These are phyloP conservation scores for Hepsetus odoe DNA, from an alignment of 2,113 vertebrate genomes.

Conservation along the genomic window DNA sequence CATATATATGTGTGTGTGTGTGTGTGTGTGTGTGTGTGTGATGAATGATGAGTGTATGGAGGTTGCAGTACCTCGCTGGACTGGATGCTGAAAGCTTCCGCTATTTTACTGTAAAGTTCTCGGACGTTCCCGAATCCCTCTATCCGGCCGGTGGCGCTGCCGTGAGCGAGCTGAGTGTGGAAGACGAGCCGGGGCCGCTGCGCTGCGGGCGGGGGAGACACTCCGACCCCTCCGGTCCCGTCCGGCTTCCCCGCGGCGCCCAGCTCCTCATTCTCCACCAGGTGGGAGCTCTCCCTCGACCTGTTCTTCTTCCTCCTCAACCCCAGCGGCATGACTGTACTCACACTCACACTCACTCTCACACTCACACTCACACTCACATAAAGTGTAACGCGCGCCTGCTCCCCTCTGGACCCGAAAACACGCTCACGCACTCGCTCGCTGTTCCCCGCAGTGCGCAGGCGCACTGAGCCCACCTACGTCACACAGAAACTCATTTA, in stretches of 20 bases:
- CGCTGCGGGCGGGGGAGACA: slow-evolving; percentile 67
- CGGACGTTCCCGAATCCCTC: slow-evolving; percentile 86
- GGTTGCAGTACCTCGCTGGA: slow-evolving; percentile 86
- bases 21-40: too few relatives aligned
- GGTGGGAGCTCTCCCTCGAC: slow-evolving; percentile 73
- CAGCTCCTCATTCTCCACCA: slow-evolving; percentile 83
- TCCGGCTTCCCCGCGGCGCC: slow-evolving; percentile 58
- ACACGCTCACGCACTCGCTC: slow-evolving; percentile 75
- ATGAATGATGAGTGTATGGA: too few relatives aligned
- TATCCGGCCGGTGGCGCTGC: slow-evolving; percentile 87
- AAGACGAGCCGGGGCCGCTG: slow-evolving; percentile 81
- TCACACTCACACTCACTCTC: background rate
- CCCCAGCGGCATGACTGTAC: slow-evolving; percentile 83
- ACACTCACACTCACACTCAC: background rate
- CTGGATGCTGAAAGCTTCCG: slow-evolving; percentile 77
- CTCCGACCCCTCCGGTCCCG: slow-evolving; percentile 61
- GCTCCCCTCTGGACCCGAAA: slow-evolving; percentile 52
- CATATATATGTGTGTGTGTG: too few relatives aligned
- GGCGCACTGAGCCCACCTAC: slow-evolving; percentile 62
- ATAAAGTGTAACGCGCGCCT: background rate
- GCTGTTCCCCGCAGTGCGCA: slow-evolving; percentile 68
- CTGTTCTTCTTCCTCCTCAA: slow-evolving; percentile 82
- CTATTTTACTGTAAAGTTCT: slow-evolving; percentile 87
- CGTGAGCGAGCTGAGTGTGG: slow-evolving; percentile 92
- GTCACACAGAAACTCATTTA: slow-evolving; percentile 56